Conservation (phyloP, 1,140 invertebrate species). For the Pectinophora gossypiella region DNA sequence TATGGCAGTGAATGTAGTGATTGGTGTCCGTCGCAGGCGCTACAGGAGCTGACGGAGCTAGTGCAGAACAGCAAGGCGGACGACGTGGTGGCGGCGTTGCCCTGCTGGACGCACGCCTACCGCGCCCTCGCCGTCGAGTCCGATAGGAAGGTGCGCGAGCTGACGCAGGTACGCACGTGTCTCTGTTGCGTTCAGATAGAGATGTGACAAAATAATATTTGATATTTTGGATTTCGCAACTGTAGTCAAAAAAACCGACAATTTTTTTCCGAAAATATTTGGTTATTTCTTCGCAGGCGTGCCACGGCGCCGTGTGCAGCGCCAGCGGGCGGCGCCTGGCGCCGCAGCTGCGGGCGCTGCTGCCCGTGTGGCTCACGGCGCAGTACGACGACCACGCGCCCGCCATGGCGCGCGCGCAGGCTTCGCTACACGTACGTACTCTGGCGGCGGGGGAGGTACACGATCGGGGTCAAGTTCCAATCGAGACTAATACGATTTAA, state of each 20-base stretch:
- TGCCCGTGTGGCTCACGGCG: conserved; percentile 13
- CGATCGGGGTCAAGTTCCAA: no score
- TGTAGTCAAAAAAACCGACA: no score
- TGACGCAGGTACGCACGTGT: conserved; percentile 45
- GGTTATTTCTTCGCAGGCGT: conserved; percentile 11
- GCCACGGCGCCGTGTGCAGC: conserved; percentile 2
- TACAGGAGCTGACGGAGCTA: conserved; percentile 50
- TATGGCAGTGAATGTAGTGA: no score
- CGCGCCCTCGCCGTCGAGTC: conserved; percentile 42
- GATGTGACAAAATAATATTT: neutral
- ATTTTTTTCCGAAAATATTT: no score
- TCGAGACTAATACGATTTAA: no score
- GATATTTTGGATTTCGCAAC: no score
- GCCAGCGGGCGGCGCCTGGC: conserved; percentile 7
- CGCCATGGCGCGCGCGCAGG: conserved; percentile 24
- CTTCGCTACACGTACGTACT: conserved; percentile 26
- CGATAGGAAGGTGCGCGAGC: conserved; percentile 56
- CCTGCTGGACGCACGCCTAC: conserved; percentile 52
- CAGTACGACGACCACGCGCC: conserved; percentile 27
- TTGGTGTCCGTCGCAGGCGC: no score
- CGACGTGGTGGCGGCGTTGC: conserved; percentile 37
- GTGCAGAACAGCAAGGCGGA: conserved; percentile 37
- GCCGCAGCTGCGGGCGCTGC: conserved; percentile 28
- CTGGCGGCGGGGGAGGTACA: no score
- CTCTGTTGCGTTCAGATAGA: no score